These are phyloP conservation scores for Miniopterus natalensis DNA, from an alignment of 2,113 vertebrate species.

Conservation along the genomic window DNA sequence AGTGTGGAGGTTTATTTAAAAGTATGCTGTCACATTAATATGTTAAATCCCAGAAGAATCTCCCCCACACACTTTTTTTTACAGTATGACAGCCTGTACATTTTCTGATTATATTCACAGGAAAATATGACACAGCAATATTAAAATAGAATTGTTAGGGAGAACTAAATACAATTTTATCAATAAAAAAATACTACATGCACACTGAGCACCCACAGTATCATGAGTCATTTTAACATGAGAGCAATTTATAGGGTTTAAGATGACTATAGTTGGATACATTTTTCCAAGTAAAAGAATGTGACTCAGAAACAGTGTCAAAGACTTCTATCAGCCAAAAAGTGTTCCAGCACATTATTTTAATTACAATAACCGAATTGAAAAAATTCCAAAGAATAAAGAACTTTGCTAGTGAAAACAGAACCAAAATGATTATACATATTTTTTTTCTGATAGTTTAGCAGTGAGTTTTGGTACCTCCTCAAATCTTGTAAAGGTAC, in stretches of 20 bases:
- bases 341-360: not conserved
- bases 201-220: not conserved
- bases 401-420: slow-evolving; percentile 29
- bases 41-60: not conserved
- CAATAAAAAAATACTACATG: not conserved
- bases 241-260: not conserved
- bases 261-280: not conserved
- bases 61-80: not conserved
- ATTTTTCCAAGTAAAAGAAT: slow-evolving; percentile 31
- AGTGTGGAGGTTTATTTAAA: not conserved
- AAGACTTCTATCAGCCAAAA: slow-evolving; percentile 8
- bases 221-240: not conserved
- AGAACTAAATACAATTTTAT: slow-evolving; percentile 1
- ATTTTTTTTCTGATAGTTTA: slow-evolving; percentile 35
- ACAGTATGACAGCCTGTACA: not conserved
- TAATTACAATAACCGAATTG: not conserved
- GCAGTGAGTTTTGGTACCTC: not conserved
- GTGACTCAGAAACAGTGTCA: not conserved
- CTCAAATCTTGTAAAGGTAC: not conserved
- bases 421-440: not conserved
- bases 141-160: not conserved
- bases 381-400: not conserved
- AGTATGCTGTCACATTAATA: not conserved
- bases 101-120: slow-evolving; percentile 33
- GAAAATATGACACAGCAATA: not conserved